Evolutionary conservation across 2,888 invertebrate species (phyloP).

Genomic region (Tubulanus polymorphus): DNA sequence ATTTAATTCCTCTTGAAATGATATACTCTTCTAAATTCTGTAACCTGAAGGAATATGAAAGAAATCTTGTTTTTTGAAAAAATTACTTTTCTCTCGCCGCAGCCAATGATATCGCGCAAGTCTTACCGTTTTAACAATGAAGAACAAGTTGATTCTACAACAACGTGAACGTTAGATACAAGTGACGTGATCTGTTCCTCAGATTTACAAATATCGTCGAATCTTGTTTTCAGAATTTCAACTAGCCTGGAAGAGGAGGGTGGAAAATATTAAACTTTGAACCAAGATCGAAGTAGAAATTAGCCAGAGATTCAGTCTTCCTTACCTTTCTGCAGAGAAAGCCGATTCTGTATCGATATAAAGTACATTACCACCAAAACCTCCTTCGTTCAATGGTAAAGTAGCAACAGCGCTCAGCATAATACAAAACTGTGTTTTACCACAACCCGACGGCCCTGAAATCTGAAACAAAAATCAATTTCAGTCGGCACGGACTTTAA

Average conservation of each 20-base stretch:
- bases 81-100: too few species aligned
- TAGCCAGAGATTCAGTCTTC: too few species aligned
- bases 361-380: conserved; percentile 28
- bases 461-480: conserved; percentile 24
- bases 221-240: conserved; percentile 29
- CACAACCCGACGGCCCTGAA: conserved; percentile 43
- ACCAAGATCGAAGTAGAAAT: not conserved
- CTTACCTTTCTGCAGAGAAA: conserved; percentile 35
- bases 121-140: too few species aligned
- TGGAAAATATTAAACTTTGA: not conserved
- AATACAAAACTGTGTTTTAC: conserved; percentile 43
- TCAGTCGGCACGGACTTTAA: not conserved
- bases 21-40: conserved; percentile 33
- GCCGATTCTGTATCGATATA: conserved; percentile 45
- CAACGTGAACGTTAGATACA: conserved; percentile 24
- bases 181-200: conserved; percentile 20
- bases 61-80: too few species aligned
- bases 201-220: conserved; percentile 22
- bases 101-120: too few species aligned
- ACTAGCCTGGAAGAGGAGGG: conserved; percentile 26
- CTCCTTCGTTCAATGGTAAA: conserved; percentile 19
- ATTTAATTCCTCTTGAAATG: conserved; percentile 26
- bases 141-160: conserved; percentile 28
- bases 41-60: conserved; percentile 26
- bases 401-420: conserved; percentile 33